Evolutionary conservation across 2,113 vertebrate species (phyloP).

Genomic region (Callipepla squamata): DNA sequence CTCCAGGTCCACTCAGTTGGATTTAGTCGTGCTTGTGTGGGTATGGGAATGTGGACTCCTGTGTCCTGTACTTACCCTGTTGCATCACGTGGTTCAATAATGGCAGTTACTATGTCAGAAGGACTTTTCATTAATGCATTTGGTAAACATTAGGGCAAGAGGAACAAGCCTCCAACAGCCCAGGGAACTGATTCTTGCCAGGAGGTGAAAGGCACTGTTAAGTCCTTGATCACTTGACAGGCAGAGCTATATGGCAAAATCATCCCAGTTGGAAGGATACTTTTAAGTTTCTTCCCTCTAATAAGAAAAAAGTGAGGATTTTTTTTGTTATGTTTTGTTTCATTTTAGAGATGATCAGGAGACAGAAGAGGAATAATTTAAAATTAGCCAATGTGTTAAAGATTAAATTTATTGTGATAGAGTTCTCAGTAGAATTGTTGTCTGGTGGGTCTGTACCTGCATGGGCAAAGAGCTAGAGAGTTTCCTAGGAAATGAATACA

Average conservation of each 20-base stretch:
- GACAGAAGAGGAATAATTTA: not conserved
- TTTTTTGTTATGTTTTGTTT: fast-evolving
- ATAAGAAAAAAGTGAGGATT: not conserved
- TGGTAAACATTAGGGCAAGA: not conserved
- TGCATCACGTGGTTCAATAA: fast-evolving
- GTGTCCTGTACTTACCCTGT: not conserved
- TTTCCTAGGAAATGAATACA: not conserved
- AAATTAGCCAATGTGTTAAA: not conserved
- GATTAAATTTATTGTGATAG: not conserved
- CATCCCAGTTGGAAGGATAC: not conserved
- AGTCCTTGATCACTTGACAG: not conserved
- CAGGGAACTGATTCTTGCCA: not conserved
- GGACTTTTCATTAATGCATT: not conserved
- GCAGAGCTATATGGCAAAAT: not conserved
- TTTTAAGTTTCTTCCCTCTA: not conserved
- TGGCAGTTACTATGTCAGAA: not conserved
- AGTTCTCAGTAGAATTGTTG: not conserved
- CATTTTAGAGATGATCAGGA: not conserved
- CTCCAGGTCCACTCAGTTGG: not conserved
- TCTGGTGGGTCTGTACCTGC: not conserved
- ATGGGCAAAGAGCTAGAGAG: not conserved
- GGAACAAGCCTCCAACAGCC: not conserved
- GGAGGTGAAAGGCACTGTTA: not conserved
- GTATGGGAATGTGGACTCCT: not conserved
- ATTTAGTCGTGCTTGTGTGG: not conserved